These are phyloP conservation scores for Sebastolobus altivelis DNA, from an alignment of 2,797 vertebrate genomes.

Conservation along the genomic window DNA sequence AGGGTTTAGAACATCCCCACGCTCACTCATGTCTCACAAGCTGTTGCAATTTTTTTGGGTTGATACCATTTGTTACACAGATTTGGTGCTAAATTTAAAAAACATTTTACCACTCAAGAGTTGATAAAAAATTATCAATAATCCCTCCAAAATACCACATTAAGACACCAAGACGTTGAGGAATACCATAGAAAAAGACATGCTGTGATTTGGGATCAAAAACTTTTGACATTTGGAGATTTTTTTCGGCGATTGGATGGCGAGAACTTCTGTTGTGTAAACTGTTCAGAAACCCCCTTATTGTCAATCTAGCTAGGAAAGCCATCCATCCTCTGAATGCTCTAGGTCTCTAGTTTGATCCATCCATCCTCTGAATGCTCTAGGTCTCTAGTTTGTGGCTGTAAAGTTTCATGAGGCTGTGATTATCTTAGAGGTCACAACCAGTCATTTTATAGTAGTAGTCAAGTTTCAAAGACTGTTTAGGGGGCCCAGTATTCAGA, in stretches of 20 bases:
- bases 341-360: neutral
- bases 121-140: too few relatives aligned
- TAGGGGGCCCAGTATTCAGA: neutral
- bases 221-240: neutral
- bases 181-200: neutral
- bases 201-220: neutral
- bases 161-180: too few relatives aligned
- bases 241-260: neutral
- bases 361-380: neutral
- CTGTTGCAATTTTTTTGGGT: too few relatives aligned
- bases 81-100: too few relatives aligned
- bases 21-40: too few relatives aligned
- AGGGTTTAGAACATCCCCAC: too few relatives aligned
- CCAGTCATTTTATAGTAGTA: neutral
- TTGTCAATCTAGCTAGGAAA: neutral
- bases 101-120: too few relatives aligned
- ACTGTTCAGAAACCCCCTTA: neutral
- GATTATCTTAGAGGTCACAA: neutral
- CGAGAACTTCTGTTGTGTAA: neutral
- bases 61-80: too few relatives aligned
- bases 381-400: neutral
- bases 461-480: neutral
- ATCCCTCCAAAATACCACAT: too few relatives aligned
- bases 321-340: neutral
- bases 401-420: neutral